Base-by-base conservation (phyloP, 2,888 invertebrate genomes). In the Temnothorax rugatulus region DNA sequence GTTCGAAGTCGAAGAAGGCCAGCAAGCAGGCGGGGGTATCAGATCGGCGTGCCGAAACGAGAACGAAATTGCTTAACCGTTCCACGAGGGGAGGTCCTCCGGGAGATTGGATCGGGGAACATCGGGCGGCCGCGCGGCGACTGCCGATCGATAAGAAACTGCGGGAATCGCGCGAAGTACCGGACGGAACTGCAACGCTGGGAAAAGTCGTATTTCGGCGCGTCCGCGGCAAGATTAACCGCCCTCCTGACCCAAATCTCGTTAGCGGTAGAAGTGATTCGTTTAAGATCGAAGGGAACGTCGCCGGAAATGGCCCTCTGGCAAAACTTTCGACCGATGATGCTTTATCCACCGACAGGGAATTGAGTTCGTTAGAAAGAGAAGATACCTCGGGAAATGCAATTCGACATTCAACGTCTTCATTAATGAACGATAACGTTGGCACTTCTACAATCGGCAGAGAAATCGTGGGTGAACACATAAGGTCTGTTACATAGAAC, bases 31-130 rank as follows among this genome's bases (percentile, higher is more conserved):
- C 74, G 13, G 15, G 21, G 52, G n/a, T 75, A 52, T 82, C 82
- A 25, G 83, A 61, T 84, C 81, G 82, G 61, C 47, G 52, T 41
- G 69, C 21, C 68, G 66, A 68, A 68, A 71, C 59, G 69, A 69
- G 54, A 29, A 81, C 47, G 66, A 77, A 81, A 69, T 81, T 69
- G 81, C 68, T 61, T 61, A 84, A 81, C 18, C 69, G 61, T 34
- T 69, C 29, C 34, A 18, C 34, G 63, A 44, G 61, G 63, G 52
- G 25, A 13, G 63, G 41, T 81, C 63, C 63, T 38, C 18, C 61
- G 52, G 63, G 13, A 71, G 71, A 84, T 84, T 81, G 83, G 82
- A 81, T 71, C 81, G 81, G 63, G 69, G 63, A 71, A 66, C 81
- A 34, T 59, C 25, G 68, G 41, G 52, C 44, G 25, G 41, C 18